phyloP scores from a whole-genome alignment of 2,888 invertebrate species.

The Koerneria pararmatus region DNA sequence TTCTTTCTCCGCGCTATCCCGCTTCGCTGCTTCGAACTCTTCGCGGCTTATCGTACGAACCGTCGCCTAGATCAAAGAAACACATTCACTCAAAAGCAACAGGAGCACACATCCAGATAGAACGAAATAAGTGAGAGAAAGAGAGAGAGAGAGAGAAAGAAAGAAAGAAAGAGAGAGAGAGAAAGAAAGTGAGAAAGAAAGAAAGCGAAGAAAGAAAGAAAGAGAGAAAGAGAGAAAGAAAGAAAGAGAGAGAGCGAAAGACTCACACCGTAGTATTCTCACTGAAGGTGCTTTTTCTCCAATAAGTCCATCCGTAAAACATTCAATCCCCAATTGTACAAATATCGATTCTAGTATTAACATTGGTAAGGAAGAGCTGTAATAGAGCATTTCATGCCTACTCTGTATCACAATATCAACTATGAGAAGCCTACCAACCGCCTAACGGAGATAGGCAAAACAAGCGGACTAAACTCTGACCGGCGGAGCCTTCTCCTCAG shows the following conservation, averaged over 20 bases:
- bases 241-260: no score
- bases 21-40: slow-evolving; percentile 40
- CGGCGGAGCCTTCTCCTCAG: slow-evolving; percentile 34
- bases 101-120: no score
- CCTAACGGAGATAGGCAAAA: slow-evolving; percentile 18
- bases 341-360: no score
- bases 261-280: no score
- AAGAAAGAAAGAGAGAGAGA: slow-evolving; percentile 9
- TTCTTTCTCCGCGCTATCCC: slow-evolving; percentile 20
- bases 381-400: no score
- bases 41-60: slow-evolving; percentile 45
- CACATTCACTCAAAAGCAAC: no score
- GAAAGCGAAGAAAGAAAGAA: slow-evolving; percentile 13
- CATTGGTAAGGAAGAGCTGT: no score
- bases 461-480: not conserved
- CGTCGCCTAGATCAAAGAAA: slow-evolving; percentile 28
- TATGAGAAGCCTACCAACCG: not conserved
- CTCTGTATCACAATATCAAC: no score
- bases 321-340: no score
- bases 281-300: no score
- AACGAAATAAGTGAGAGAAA: slow-evolving; percentile 33
- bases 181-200: not conserved
- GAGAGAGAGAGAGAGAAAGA: slow-evolving; percentile 22
- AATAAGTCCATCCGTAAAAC: no score
- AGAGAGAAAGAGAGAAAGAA: no score